Percentiles rank a stretch among this genome's conserved stretches.
These are phyloP conservation scores for Anastrepha obliqua DNA, from an alignment of 1,140 invertebrate species.

Conservation along the genomic window DNA sequence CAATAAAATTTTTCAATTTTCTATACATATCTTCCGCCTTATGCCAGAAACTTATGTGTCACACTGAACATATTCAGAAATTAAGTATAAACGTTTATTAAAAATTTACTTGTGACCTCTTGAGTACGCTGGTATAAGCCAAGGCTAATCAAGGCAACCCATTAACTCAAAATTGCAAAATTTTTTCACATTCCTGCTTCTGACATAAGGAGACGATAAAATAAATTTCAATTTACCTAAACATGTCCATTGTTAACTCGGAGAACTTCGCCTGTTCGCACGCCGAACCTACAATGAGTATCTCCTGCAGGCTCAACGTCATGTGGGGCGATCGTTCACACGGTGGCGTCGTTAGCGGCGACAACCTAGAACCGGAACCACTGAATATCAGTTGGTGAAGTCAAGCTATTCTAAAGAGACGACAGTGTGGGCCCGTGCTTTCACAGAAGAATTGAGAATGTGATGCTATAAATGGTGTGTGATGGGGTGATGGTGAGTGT, in stretches of 20 bases:
- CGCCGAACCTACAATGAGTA: constrained; percentile 94
- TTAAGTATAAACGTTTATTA: too few species aligned
- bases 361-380: constrained; percentile 81
- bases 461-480: constrained; percentile 56
- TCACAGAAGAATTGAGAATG: constrained; percentile 75
- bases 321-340: constrained; percentile 90
- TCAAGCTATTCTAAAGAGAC: constrained; percentile 67
- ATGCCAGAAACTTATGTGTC: too few species aligned
- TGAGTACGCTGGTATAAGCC: too few species aligned
- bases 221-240: constrained; percentile 74
- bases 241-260: constrained; percentile 98
- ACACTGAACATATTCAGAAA: too few species aligned
- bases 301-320: constrained; percentile 93
- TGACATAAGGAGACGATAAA: background rate
- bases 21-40: too few species aligned
- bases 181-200: background rate
- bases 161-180: too few species aligned
- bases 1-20: too few species aligned
- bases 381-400: constrained; percentile 73
- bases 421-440: constrained; percentile 72
- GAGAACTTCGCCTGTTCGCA: constrained; percentile 98
- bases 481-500: constrained; percentile 37
- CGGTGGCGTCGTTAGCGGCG: constrained; percentile 88
- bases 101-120: too few species aligned
- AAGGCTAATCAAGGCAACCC: too few species aligned